These are phyloP conservation scores for Spilarctia lutea DNA, from an alignment of 2,888 invertebrate species.

Conservation along the genomic window DNA sequence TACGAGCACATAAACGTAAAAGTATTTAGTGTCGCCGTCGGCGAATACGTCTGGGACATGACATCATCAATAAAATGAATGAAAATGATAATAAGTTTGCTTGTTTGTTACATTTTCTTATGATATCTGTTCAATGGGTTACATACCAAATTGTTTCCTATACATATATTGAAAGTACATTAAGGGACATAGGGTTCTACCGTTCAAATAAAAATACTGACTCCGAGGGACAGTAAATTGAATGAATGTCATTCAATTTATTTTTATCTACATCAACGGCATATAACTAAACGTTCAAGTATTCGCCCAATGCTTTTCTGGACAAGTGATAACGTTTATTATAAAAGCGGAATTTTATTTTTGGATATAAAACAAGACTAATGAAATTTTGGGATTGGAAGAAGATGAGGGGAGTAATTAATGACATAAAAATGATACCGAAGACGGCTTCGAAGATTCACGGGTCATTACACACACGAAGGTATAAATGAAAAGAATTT, in stretches of 20 bases:
- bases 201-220: background rate
- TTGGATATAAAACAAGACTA: background rate
- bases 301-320: background rate
- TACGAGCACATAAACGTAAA: too few relatives aligned
- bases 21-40: too few relatives aligned
- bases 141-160: background rate
- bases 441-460: background rate
- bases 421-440: background rate
- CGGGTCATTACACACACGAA: background rate
- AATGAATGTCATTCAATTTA: background rate
- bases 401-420: background rate
- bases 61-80: background rate
- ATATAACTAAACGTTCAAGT: background rate
- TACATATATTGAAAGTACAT: background rate
- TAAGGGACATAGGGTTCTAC: background rate
- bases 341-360: background rate
- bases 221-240: background rate
- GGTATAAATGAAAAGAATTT: constrained; percentile 3
- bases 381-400: background rate
- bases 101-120: background rate
- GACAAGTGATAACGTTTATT: background rate
- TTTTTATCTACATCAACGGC: background rate
- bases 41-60: too few relatives aligned
- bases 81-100: background rate
- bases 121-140: background rate